Conservation (phyloP, 2,888 invertebrate species). For the Neocrepidodera transversa region DNA sequence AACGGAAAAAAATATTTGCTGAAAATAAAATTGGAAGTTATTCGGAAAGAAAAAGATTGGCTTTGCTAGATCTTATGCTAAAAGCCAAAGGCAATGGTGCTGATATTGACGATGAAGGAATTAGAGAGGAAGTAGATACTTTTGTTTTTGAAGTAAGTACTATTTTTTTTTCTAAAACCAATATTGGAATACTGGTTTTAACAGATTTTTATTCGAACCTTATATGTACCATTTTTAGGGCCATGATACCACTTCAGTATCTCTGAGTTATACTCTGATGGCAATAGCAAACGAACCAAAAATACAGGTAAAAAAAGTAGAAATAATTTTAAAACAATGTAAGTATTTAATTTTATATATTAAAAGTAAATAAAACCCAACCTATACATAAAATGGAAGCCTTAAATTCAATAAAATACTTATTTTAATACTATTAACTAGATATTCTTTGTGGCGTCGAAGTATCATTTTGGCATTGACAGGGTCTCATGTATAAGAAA, state of each 20-base stretch:
- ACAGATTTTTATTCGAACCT: background rate
- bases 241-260: constrained; percentile 68
- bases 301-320: constrained; percentile 63
- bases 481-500: too few relatives aligned
- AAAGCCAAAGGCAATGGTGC: constrained; percentile 62
- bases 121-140: constrained; percentile 69
- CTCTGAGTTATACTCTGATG: constrained; percentile 44
- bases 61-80: constrained; percentile 66
- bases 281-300: constrained; percentile 55
- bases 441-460: too few relatives aligned
- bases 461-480: too few relatives aligned
- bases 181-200: background rate
- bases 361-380: too few relatives aligned
- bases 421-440: too few relatives aligned
- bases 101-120: constrained; percentile 62
- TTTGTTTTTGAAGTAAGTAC: constrained; percentile 64
- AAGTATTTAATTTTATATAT: too few relatives aligned
- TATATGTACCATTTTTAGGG: constrained; percentile 59
- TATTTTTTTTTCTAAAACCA: background rate
- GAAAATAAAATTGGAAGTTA: constrained; percentile 2
- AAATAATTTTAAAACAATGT: too few relatives aligned
- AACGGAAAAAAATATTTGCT: constrained; percentile 22
- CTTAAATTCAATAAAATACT: too few relatives aligned
- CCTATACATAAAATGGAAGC: too few relatives aligned
- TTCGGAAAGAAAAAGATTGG: constrained; percentile 53